Base-by-base conservation (phyloP, 2,888 invertebrate species). In the Cheilosia grossa region DNA sequence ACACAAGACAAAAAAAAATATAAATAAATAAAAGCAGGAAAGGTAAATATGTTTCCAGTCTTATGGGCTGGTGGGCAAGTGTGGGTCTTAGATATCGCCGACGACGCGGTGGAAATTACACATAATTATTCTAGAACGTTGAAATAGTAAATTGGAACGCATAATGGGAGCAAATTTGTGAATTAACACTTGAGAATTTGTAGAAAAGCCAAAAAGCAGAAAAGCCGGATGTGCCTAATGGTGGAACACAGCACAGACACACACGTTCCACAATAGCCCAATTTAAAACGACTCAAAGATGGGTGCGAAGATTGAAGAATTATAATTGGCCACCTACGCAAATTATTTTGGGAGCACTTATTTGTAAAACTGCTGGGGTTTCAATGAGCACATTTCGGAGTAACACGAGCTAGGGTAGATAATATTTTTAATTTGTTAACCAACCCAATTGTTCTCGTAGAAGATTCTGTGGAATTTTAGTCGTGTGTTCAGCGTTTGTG, bases 61-160 rank as follows among this genome's bases (percentile, higher is more conserved):
- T 79, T 63, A 79, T 82, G 24, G 53, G 47, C 15, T 74, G 42
- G 33, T 67, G 24, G 63, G 30, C 53, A 73, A 69, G 51, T 15
- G 33, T 59, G 58, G 19, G 63, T 63, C 21, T 15, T n/a, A 61
- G 53, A 67, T 56, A 54, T 6, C 40, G n/a, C 27, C 37, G 4
- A 4, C 13, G 13, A 37, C 37, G 37, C 37, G 42, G 37, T 49
- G 33, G 40, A 77, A 63, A 61, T 78, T 78, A 54, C 54, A 27
- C 53, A 61, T 69, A 54, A 77, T 69, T 63, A 30, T 37, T 47
- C 24, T 61, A 30, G 69, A 78, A 63, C 56, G 17, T 37, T 69
- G 63, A 42, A 78, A 54, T 70, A 44, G 75, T 63, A 72, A 82
- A 79, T 82, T 73, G 79, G 73, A 56, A 67, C 79, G 58, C 27